phyloP scores from a whole-genome alignment of 1,140 invertebrate genomes.

The Ostrea edulis region DNA sequence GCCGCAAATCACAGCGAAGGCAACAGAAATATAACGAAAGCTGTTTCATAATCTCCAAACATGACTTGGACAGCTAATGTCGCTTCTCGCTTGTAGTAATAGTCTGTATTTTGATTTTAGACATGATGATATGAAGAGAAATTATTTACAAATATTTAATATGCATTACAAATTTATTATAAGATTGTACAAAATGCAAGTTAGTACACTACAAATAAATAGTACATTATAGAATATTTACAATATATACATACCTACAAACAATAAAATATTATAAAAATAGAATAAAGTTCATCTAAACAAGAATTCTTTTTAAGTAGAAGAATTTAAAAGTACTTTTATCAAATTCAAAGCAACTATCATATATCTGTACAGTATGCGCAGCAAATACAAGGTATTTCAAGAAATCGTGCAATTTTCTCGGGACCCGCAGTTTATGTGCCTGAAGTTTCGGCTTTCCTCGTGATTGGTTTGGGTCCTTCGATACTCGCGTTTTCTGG shows the following conservation, averaged over 20 bases:
- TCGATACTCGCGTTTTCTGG: constrained; percentile 54
- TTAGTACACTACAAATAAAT: constrained; percentile 18
- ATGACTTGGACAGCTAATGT: too few species aligned
- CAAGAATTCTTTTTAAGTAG: neutral
- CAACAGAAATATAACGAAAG: too few species aligned
- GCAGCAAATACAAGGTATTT: neutral
- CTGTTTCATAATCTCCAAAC: too few species aligned
- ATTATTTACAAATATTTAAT: constrained; percentile 11
- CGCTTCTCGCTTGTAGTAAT: too few species aligned
- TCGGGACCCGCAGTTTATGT: neutral
- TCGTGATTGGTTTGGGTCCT: constrained; percentile 50
- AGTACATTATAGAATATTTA: constrained; percentile 9
- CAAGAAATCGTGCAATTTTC: neutral
- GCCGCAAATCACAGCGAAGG: too few species aligned
- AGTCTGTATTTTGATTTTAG: too few species aligned
- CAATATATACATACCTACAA: constrained; percentile 20
- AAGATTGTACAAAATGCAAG: neutral
- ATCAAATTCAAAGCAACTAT: neutral
- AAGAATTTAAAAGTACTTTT: neutral
- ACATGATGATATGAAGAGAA: neutral
- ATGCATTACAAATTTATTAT: neutral
- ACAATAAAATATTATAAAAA: neutral
- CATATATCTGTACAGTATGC: neutral
- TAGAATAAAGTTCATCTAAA: neutral
- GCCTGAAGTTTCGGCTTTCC: neutral